Evolutionary conservation across 2,113 vertebrate species (phyloP).

Genomic region (Vombatus ursinus): DNA sequence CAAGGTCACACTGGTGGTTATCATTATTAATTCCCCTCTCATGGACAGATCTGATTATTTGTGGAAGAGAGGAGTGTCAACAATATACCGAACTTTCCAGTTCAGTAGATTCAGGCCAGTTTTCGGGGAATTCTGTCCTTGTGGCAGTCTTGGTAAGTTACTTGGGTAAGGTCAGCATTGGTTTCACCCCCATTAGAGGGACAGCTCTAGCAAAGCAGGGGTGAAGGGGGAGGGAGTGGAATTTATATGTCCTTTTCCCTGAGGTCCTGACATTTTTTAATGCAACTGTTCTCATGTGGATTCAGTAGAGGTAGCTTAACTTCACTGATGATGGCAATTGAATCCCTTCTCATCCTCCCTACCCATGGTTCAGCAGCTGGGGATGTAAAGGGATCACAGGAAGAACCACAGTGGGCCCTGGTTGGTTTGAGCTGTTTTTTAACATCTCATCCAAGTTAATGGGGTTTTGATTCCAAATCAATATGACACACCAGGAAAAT

Average conservation of each 20-base stretch:
- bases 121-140: not conserved
- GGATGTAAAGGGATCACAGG: conserved; percentile 5
- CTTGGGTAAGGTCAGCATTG: not conserved
- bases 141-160: not conserved
- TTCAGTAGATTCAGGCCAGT: not conserved
- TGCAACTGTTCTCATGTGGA: conserved; percentile 12
- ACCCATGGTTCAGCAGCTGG: conserved; percentile 18
- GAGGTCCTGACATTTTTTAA: not conserved
- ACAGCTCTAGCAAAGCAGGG: not conserved
- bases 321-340: conserved; percentile 8
- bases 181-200: not conserved
- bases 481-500: conserved; percentile 41
- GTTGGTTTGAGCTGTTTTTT: conserved; percentile 46
- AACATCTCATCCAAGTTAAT: conserved; percentile 41
- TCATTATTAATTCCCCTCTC: not conserved
- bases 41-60: not conserved
- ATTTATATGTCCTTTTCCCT: not conserved
- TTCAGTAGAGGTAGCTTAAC: not conserved
- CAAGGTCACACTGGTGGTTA: not conserved
- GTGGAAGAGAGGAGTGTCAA: not conserved
- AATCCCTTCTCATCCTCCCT: conserved; percentile 8
- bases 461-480: conserved; percentile 33
- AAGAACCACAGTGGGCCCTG: conserved; percentile 42
- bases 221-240: not conserved
- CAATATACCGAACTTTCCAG: not conserved